These are phyloP conservation scores for Megamerina dolium DNA, from an alignment of 2,888 invertebrate species.

Conservation along the genomic window DNA sequence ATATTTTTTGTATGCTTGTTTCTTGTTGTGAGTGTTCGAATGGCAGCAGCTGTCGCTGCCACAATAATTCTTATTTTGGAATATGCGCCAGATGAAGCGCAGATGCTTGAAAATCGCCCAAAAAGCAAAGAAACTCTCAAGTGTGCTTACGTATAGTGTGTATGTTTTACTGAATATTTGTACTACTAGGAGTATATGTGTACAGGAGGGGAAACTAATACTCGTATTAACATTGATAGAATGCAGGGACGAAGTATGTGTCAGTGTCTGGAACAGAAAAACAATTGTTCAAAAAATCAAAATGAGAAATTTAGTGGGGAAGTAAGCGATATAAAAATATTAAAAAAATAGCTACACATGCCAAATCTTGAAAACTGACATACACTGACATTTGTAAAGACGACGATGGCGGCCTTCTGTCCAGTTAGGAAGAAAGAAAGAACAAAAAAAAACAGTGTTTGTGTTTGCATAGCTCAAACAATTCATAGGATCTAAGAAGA, in stretches of 20 bases:
- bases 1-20: background rate
- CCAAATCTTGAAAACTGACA: too few relatives aligned
- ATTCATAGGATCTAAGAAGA: background rate
- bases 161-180: too few relatives aligned
- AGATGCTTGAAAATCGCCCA: constrained; percentile 34
- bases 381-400: background rate
- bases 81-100: constrained; percentile 47
- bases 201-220: too few relatives aligned
- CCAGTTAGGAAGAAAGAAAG: too few relatives aligned
- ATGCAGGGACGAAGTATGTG: too few relatives aligned
- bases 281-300: constrained; percentile 4
- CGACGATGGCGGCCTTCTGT: background rate
- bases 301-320: constrained; percentile 3
- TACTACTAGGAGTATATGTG: too few relatives aligned
- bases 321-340: background rate
- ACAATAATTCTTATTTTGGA: constrained; percentile 39
- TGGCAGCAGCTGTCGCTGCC: constrained; percentile 36
- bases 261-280: too few relatives aligned
- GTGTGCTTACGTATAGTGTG: too few relatives aligned
- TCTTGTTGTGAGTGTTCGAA: background rate
- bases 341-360: too few relatives aligned
- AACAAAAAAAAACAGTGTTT: background rate
- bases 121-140: background rate
- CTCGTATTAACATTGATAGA: too few relatives aligned
- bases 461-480: background rate